Base-by-base conservation (phyloP, 1,140 invertebrate species). In the Pseudomyrmex dendroicus region DNA sequence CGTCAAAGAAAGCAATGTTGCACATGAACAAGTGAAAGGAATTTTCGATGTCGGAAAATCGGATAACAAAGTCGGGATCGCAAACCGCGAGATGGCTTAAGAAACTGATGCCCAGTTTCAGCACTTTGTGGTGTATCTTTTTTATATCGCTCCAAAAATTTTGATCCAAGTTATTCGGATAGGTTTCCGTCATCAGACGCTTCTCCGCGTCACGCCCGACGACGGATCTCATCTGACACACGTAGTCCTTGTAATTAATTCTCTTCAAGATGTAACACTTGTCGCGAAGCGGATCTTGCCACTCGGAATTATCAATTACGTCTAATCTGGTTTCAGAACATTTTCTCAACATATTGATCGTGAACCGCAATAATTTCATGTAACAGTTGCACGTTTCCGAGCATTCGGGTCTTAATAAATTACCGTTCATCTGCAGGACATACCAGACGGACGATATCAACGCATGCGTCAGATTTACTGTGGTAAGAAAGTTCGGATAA, bases 61-160 rank as follows among this genome's bases (percentile, higher is more conserved):
- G 89, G 13, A 88, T 89, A 15, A 92, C 87, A 82, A 92, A 92
- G 67, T 92, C 88, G 3, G 90, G 84, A 86, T 94, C 91, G 46
- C 91, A 87, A 68, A 90, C 92, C 0, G 89, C 85, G 2, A 94
- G 80, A 63, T 91, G 92, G 74, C 90, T 90, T 13, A 94, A 80
- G 59, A 94, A 92, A 82, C 78, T 84, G 10, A 93, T 92, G 25
- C 93, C 93, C 20, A 90, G 90, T 77, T 83, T 89, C 25, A 94
- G 68, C 62, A 90, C 61, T 50, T 84, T 84, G n/a, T 88, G 84
- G 77, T 94, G 93, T 13, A 74, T 74, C 1, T 59, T 88, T 83
- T 83, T 89, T 0, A 93, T 52, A n/a, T 70, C 66, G 5, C 70
- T 12, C 91, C 91, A 92, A 84, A 89, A 90, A 62, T 90, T 87